Evolutionary conservation across 2,888 invertebrate species (phyloP).

Genomic region (Cerastis rubricosa): DNA sequence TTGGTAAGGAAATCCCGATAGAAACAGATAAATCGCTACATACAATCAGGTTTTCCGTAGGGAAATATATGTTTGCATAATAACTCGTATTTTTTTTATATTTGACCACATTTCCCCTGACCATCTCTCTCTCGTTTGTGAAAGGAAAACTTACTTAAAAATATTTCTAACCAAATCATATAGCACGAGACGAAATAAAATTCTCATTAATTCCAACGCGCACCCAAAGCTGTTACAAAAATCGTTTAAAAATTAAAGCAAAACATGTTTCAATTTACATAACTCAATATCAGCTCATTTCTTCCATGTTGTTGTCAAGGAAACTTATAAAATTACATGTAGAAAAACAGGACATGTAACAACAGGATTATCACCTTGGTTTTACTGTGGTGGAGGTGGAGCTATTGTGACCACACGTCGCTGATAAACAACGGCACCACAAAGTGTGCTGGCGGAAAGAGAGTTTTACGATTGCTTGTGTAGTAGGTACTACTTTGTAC

Average conservation of each 20-base stretch:
- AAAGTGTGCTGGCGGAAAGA: conserved; percentile 13
- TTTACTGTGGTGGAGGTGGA: background rate
- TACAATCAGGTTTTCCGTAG: background rate
- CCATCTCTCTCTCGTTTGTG: background rate
- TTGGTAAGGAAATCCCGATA: too few relatives aligned
- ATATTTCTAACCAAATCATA: background rate
- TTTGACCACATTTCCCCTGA: background rate
- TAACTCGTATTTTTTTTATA: background rate
- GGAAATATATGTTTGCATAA: background rate
- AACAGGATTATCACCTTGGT: conserved; percentile 17
- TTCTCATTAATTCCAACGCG: conserved; percentile 30
- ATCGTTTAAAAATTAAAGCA: conserved; percentile 45
- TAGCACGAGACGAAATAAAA: conserved; percentile 3
- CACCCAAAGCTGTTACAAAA: conserved; percentile 4
- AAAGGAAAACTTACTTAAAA: background rate
- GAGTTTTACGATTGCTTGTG: conserved; percentile 30
- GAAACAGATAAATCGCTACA: too few relatives aligned
- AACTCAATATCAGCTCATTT: conserved; percentile 39
- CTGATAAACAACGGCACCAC: conserved; percentile 19
- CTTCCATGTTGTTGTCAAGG: conserved; percentile 13
- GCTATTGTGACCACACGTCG: conserved; percentile 18
- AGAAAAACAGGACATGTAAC: background rate
- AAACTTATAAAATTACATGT: conserved; percentile 33
- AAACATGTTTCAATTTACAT: conserved; percentile 52
- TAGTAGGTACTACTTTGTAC: conserved; percentile 2